Base-by-base conservation (phyloP, 2,888 invertebrate species). In the Coecobrya sp. region DNA sequence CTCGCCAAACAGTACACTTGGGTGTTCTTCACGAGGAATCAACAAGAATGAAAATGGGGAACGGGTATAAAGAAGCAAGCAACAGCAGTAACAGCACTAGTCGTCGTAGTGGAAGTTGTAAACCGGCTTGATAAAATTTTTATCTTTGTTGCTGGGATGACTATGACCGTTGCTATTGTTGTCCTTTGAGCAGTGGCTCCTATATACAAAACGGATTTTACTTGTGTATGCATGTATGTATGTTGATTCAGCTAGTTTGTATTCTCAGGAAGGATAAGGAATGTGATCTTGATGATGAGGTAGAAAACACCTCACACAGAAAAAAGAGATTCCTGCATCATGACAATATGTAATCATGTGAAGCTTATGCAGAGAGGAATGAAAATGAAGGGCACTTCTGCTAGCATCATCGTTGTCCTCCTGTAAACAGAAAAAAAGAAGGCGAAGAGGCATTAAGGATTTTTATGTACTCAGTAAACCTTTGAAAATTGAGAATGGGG, bases 1-100 rank as follows among this genome's bases (percentile, higher is more conserved):
- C 65, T 36, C 30, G 82, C 68, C 70, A 84, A 89, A 89, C 49
- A 82, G 82, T 84, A 62, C 89, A 84, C 89, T 84, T 89, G 89
- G 89, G 89, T 89, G 89, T 89, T 89, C 89, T 84, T 84, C 22
- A 84, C 55, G 19, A 79, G 22, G 42, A 27, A 55, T 55, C 55
- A 55, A 59, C 76, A 55, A 86, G 86, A 79, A 79, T 59, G 79
- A 73, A 42, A 86, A 82, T 36, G 65, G 49, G 59, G 22, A 81
- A 36, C 45, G 16, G 19, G 82, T 2, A n/a, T n/a, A n/a, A n/a
- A 42, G 36, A 65, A n/a, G 30, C 11, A 81, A 42, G 76, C n/a
- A 49, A 36, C 36, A 36, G 36, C 36, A 36, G 36, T 7, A 36
- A 36, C 36, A 36, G 36, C 36, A 36, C 36, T 36, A 55, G 11